Conservation (phyloP, 1,140 invertebrate genomes). For the Pogonomyrmex californicus region DNA sequence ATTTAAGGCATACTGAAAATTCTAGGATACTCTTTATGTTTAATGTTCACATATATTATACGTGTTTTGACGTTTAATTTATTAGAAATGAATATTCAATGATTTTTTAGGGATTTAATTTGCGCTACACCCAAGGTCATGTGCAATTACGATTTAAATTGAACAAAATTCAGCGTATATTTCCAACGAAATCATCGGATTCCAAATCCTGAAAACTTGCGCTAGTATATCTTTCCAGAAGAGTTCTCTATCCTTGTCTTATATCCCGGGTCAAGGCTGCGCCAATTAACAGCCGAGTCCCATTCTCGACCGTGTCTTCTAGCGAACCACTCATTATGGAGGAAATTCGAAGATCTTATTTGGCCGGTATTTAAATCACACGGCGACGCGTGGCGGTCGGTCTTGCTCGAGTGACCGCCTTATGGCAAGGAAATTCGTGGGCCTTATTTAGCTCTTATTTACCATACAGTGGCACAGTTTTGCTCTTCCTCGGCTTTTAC, state of each 20-base stretch:
- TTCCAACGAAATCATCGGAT: neutral
- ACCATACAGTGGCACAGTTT: conserved; percentile 61
- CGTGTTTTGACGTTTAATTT: neutral
- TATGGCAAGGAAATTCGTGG: conserved; percentile 31
- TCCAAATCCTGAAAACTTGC: neutral
- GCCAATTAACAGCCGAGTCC: neutral
- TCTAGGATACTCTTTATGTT: neutral
- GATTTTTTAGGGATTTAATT: neutral
- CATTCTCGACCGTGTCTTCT: neutral
- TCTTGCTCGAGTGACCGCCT: conserved; percentile 48
- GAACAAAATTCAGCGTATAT: neutral
- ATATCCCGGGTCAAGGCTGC: neutral
- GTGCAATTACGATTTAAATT: neutral
- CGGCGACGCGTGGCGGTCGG: neutral
- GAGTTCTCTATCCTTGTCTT: neutral
- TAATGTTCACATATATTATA: conserved; percentile 14
- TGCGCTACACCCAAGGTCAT: neutral
- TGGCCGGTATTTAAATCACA: conserved; percentile 35
- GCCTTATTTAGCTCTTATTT: conserved; percentile 45
- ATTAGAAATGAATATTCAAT: neutral
- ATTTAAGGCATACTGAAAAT: neutral
- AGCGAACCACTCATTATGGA: conserved; percentile 1
- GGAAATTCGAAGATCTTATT: conserved; percentile 39
- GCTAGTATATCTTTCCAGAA: neutral
- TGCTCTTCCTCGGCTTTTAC: conserved; percentile 67